phyloP scores from a whole-genome alignment of 2,888 invertebrate species.

The Calameuta filiformis region DNA sequence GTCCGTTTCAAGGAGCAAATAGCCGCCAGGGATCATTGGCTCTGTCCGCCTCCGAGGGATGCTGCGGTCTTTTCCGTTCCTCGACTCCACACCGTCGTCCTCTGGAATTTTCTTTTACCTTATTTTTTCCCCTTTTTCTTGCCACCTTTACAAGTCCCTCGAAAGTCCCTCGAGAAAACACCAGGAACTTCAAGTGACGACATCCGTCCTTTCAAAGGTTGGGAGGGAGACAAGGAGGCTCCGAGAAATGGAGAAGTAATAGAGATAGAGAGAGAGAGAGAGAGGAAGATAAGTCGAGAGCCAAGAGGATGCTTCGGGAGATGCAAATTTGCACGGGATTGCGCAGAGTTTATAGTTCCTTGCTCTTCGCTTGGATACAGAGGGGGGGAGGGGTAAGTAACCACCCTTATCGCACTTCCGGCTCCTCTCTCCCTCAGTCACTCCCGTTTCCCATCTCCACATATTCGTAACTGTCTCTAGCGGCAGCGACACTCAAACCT shows the following conservation, averaged over 20 bases:
- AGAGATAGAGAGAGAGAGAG: background rate
- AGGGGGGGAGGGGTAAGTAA: too few species aligned
- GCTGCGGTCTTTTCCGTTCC: background rate
- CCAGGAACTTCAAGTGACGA: background rate
- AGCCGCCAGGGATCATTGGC: too few species aligned
- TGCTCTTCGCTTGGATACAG: too few species aligned
- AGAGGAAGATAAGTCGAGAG: background rate
- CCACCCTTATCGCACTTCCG: background rate
- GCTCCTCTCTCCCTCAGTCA: background rate
- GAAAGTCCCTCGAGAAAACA: background rate
- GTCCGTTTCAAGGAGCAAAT: background rate
- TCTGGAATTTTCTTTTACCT: background rate
- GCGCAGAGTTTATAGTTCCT: slow-evolving; percentile 32
- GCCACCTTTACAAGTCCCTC: background rate
- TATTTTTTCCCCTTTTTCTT: background rate
- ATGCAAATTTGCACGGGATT: slow-evolving; percentile 45
- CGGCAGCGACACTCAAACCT: background rate
- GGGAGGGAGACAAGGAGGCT: background rate
- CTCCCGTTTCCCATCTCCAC: background rate
- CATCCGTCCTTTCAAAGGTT: background rate
- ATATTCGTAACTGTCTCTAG: background rate
- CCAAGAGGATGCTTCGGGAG: slow-evolving; percentile 19
- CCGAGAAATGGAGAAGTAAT: background rate
- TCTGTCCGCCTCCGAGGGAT: background rate
- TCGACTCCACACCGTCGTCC: too few species aligned